These are phyloP conservation scores for Timandra comae DNA, from an alignment of 2,888 invertebrate genomes.

Conservation along the genomic window DNA sequence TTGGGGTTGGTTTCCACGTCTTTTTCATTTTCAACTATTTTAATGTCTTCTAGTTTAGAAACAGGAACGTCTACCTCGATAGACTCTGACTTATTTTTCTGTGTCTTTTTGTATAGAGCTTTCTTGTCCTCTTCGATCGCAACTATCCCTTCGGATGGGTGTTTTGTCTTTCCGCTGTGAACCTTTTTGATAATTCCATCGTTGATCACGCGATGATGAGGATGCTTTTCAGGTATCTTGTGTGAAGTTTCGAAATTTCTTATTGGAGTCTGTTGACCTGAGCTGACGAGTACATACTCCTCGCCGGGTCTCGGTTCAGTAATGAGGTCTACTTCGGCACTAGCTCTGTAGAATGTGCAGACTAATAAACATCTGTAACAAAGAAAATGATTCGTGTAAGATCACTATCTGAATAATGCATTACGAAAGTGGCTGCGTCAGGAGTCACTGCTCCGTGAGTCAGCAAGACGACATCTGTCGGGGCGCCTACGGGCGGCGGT, in stretches of 20 bases:
- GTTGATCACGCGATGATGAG: slow-evolving; percentile 48
- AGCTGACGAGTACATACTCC: slow-evolving; percentile 80
- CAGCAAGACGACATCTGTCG: slow-evolving; percentile 55
- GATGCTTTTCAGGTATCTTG: slow-evolving; percentile 78
- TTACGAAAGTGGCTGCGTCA: slow-evolving; percentile 42
- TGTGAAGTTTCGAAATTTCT: slow-evolving; percentile 83
- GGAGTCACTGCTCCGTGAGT: slow-evolving; percentile 54
- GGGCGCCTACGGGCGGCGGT: slow-evolving; percentile 42
- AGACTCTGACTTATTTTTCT: slow-evolving; percentile 57
- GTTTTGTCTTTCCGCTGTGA: slow-evolving; percentile 53
- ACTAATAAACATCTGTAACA: slow-evolving; percentile 73
- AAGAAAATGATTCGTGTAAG: slow-evolving; percentile 29
- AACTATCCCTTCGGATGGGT: slow-evolving; percentile 61
- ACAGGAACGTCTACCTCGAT: slow-evolving; percentile 69
- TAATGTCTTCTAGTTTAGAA: slow-evolving; percentile 67
- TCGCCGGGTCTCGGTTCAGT: slow-evolving; percentile 80
- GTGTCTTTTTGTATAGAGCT: slow-evolving; percentile 46
- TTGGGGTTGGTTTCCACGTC: slow-evolving; percentile 61
- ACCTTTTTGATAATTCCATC: slow-evolving; percentile 61
- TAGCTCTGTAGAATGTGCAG: slow-evolving; percentile 57
- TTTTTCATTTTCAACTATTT: slow-evolving; percentile 70
- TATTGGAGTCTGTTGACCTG: slow-evolving; percentile 65
- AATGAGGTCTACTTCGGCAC: slow-evolving; percentile 77
- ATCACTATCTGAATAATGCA: slow-evolving; percentile 25
- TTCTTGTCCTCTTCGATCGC: slow-evolving; percentile 70